A percentile compares a stretch with the other conserved stretches of the same genome.
These are phyloP conservation scores for Mormyrus iriodes DNA, from an alignment of 2,113 vertebrate species.

Conservation along the genomic window DNA sequence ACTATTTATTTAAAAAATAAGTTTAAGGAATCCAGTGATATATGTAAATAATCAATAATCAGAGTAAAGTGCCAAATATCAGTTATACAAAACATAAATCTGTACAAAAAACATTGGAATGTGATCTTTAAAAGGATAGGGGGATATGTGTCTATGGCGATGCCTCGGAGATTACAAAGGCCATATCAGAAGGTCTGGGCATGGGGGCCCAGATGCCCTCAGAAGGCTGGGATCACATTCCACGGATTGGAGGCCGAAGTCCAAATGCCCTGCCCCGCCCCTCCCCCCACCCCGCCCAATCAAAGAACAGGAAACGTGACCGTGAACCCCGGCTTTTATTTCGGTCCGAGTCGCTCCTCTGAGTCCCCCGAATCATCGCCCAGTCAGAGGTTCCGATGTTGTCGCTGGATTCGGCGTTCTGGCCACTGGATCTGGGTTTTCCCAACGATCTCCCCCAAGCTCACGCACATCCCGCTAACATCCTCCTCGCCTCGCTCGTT, in stretches of 20 bases:
- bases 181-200: constrained; percentile 25
- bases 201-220: constrained; percentile 14
- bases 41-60: constrained; percentile 92
- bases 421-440: not conserved
- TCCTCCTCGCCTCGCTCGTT: constrained; percentile 3
- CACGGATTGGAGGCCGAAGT: not conserved
- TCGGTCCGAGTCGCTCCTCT: constrained; percentile 12
- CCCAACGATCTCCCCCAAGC: too few species aligned
- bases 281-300: not conserved
- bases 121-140: constrained; percentile 46
- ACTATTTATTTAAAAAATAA: constrained; percentile 88
- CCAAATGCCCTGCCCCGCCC: not conserved
- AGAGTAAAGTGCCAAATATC: constrained; percentile 99
- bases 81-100: constrained; percentile 64
- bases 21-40: constrained; percentile 94
- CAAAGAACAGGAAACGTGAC: not conserved
- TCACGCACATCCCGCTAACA: constrained; percentile 19
- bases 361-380: not conserved
- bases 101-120: constrained; percentile 74
- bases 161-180: constrained; percentile 21
- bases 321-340: not conserved
- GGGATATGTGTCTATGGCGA: constrained; percentile 31
- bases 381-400: not conserved
- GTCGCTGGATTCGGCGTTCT: not conserved
- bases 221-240: constrained; percentile 34